Percentiles rank a stretch among this genome's conserved stretches.
These are phyloP conservation scores for Drosophila athabasca DNA, from an alignment of 1,140 invertebrate species.

Conservation along the genomic window DNA sequence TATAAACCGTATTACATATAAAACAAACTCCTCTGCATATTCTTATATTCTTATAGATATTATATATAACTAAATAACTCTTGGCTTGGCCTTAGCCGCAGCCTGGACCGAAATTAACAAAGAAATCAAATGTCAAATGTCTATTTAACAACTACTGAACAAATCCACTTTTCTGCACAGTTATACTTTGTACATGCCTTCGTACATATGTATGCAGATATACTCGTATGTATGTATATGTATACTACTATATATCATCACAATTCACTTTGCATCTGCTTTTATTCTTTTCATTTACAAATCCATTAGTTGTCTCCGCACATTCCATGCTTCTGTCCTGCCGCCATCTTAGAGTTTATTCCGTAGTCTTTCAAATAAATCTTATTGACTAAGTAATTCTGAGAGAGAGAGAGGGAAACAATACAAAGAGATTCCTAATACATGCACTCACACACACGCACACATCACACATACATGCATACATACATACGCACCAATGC, in stretches of 20 bases:
- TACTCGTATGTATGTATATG: conserved; percentile 11
- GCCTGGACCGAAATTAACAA: no score
- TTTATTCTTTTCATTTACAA: conserved; percentile 66
- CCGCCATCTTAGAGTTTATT: conserved; percentile 10
- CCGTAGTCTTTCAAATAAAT: conserved; percentile 46
- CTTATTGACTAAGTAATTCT: conserved; percentile 51
- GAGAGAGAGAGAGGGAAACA: conserved; percentile 38
- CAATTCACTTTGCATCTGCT: conserved; percentile 83
- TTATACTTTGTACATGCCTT: no score
- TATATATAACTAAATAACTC: no score
- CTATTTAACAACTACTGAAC: no score
- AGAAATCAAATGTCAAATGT: no score
- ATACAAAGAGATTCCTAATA: conserved; percentile 35
- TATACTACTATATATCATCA: conserved; percentile 70
- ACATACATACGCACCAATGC: not conserved
- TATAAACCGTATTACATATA: conserved; percentile 65
- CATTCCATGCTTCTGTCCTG: not conserved
- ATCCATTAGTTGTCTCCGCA: conserved; percentile 27
- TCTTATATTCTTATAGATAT: no score
- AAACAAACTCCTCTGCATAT: conserved; percentile 42
- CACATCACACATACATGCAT: no score
- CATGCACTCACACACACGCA: no score
- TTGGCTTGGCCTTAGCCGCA: no score
- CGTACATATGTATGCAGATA: conserved; percentile 4
- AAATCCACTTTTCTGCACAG: no score